These are phyloP conservation scores for Hipposideros larvatus DNA, from an alignment of 2,797 vertebrate species.

Conservation along the genomic window DNA sequence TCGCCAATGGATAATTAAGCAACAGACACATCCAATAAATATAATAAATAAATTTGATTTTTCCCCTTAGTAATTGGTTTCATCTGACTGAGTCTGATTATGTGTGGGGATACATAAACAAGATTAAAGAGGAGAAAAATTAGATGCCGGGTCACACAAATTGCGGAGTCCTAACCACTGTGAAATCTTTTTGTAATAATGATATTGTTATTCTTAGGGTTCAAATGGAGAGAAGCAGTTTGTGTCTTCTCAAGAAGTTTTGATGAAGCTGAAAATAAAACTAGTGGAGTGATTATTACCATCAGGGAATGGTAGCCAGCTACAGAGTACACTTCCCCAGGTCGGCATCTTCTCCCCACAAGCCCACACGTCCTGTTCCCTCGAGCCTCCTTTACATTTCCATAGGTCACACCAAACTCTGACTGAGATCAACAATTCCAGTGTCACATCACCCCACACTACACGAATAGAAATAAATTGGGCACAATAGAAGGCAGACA, in stretches of 20 bases:
- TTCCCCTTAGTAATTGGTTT: slow-evolving; percentile 80
- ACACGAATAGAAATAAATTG: neutral
- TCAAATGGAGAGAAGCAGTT: slow-evolving; percentile 26
- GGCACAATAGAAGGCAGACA: neutral
- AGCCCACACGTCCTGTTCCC: neutral
- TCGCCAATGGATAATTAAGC: slow-evolving; percentile 80
- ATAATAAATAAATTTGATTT: slow-evolving; percentile 84
- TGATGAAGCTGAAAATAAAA: slow-evolving; percentile 59
- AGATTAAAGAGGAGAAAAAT: slow-evolving; percentile 79
- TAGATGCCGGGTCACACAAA: slow-evolving; percentile 66
- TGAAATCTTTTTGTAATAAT: slow-evolving; percentile 62
- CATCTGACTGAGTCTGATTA: slow-evolving; percentile 78
- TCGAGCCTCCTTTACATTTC: neutral
- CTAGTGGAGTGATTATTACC: neutral
- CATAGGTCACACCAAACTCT: neutral
- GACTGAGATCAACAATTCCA: neutral
- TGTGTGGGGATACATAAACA: slow-evolving; percentile 70
- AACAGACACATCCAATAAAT: slow-evolving; percentile 81
- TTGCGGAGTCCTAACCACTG: slow-evolving; percentile 26
- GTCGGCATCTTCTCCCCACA: neutral
- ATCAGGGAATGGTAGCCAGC: neutral
- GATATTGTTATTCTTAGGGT: slow-evolving; percentile 51
- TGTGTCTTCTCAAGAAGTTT: slow-evolving; percentile 16
- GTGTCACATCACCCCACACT: neutral
- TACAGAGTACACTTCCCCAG: neutral